Base-by-base conservation (phyloP, 2,113 vertebrate species). In the Tachuris rubrigastra region DNA sequence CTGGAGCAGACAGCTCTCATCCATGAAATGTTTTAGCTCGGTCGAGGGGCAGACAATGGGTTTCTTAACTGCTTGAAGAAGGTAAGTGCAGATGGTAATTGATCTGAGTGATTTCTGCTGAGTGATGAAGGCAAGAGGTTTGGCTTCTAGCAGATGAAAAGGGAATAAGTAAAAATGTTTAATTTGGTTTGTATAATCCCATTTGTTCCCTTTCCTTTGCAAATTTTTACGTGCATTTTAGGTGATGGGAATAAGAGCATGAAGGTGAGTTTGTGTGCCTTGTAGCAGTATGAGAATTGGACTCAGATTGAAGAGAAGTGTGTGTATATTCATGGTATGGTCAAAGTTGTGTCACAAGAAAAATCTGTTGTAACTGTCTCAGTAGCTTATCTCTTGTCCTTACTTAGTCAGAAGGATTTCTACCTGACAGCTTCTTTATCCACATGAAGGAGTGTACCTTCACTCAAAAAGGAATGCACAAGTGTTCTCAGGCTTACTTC, bases 261-360 rank as follows among this genome's bases (percentile, higher is more conserved):
- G 44, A 80, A 50, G 56, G 39, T 7, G 3, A 1, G 37, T 80
- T 88, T 79, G 7, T 65, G 50, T 46, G 12, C 39, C 10, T 60
- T 60, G 13, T 37, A 81, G 31, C 24, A 53, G 1, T 31, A 17
- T 16, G 33, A 76, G 68, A 69, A 41, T 27, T 58, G 30, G 25
- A 58, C n/a, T 76, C 3, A 2, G 10, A 12, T 58, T 72, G 18
- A 60, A 31, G 37, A 60, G 49, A 68, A 74, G 31, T 71, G 14
- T 6, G 4, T 37, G 3, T 85, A 17, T 73, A 17, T 73, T 73
- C 6, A 8, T 33, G 8, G 8, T 23, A 23, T 31, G 21, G 10
- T 46, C 37, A 27, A 46, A 72, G 10, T 44, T 62, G 13, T 0
- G 0, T 75, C 25, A 82, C 0, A 0, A 56, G n/a, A 56, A 75